Evolutionary conservation across 1,140 invertebrate genomes (phyloP).

Genomic region (Drosophila orena): DNA sequence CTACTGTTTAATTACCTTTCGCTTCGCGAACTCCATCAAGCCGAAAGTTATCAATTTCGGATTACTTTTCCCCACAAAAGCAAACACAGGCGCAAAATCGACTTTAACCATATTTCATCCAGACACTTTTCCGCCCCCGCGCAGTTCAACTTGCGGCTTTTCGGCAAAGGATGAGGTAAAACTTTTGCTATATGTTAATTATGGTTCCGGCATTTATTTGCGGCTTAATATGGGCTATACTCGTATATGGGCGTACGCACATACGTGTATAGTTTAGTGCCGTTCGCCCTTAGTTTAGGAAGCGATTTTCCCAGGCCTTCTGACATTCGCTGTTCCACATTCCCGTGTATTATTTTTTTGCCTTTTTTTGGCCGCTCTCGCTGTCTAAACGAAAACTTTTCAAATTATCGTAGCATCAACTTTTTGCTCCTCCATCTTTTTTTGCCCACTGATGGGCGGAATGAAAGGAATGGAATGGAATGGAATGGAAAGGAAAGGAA

Average conservation of each 20-base stretch:
- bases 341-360: slow-evolving; percentile 30
- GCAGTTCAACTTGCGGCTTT: slow-evolving; percentile 44
- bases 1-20: slow-evolving; percentile 44
- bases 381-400: slow-evolving; percentile 83
- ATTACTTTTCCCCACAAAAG: slow-evolving; percentile 30
- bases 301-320: slow-evolving; percentile 42
- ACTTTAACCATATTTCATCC: slow-evolving; percentile 51
- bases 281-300: slow-evolving; percentile 50
- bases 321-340: slow-evolving; percentile 41
- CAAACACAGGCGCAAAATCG: slow-evolving; percentile 21
- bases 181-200: slow-evolving; percentile 83
- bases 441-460: slow-evolving; percentile 44
- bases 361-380: slow-evolving; percentile 13
- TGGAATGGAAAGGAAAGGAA: slow-evolving; percentile 46
- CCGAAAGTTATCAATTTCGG: slow-evolving; percentile 50
- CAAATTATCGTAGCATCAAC: slow-evolving; percentile 82
- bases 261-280: slow-evolving; percentile 48
- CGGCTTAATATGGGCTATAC: slow-evolving; percentile 77
- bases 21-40: slow-evolving; percentile 38
- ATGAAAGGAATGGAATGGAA: slow-evolving; percentile 57
- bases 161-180: slow-evolving; percentile 42
- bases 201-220: slow-evolving; percentile 79
- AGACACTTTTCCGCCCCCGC: slow-evolving; percentile 24
- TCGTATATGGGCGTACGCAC: slow-evolving; percentile 58
- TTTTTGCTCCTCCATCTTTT: slow-evolving; percentile 41